Base-by-base conservation (phyloP, 92 coral and sea anemone genomes). In the Phenganax stokvisi region DNA sequence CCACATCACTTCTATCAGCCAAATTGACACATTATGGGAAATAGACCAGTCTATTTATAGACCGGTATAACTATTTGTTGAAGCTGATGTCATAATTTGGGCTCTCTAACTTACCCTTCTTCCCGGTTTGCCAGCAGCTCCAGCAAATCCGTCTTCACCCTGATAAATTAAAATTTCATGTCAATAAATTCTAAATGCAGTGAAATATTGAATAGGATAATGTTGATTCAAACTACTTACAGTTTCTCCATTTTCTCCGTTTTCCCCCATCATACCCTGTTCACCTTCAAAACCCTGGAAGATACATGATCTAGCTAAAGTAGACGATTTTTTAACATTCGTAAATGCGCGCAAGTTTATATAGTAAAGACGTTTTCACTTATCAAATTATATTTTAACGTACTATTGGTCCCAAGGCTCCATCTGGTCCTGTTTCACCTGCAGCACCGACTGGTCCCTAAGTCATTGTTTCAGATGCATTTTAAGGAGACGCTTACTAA, bases 381-480 rank as follows among this genome's bases (percentile, higher is more conserved):
- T 27, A 30, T 66, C 31, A 66, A 16, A 1, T 9, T 27, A 25
- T 30, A 51, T 66, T 13, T 13, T 27, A 61, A 61, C 72, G 12
- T 66, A 66, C 72, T 0, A 9, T 54, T 56, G 8, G 11, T 57
- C 79, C 79, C 10, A 16, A 53, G 44, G 10, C 9, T 74, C 79
- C 79, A 56, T 27, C 47, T 52, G 8, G 29, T 20, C 79, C 79
- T 8, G 60, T 27, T 56, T 74, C 63, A 53, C 79, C 79, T 3
- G 61, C 62, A 13, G 30, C 62, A 12, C 72, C 72, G 31, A 66
- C 72, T 25, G 72, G 72, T 66, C 72, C 72, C 72, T 66, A 66
- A 27, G 31, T 27, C 16, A 66, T 1, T 37, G 47, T 37, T 37
- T 37, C 47, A 37, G 47, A 37, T 37, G 47, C 47, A 37, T 37